These are phyloP conservation scores for Suillia variegata DNA, from an alignment of 2,888 invertebrate species.

Conservation along the genomic window DNA sequence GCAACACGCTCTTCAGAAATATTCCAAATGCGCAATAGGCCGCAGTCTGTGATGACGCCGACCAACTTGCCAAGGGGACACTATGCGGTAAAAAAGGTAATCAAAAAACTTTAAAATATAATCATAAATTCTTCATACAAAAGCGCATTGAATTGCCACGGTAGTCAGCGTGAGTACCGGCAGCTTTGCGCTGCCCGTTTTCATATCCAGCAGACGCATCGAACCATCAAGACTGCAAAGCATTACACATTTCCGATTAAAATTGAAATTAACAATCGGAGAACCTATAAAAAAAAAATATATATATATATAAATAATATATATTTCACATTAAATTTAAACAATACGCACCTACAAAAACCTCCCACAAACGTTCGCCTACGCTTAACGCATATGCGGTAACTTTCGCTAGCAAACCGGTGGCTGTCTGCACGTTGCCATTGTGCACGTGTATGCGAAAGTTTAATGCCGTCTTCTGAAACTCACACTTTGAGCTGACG, in stretches of 20 bases:
- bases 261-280: constrained; percentile 56
- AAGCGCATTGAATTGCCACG: constrained; percentile 55
- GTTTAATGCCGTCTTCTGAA: constrained; percentile 59
- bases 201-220: constrained; percentile 51
- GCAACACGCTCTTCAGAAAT: constrained; percentile 41
- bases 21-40: constrained; percentile 58
- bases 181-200: constrained; percentile 52
- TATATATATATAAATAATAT: background rate
- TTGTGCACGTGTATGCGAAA: constrained; percentile 63
- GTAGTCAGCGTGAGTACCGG: constrained; percentile 56
- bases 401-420: constrained; percentile 67
- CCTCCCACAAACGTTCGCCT: constrained; percentile 73
- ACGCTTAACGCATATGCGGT: constrained; percentile 64
- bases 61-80: constrained; percentile 54
- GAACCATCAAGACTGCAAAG: constrained; percentile 59
- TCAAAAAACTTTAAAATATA: background rate
- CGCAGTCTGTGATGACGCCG: constrained; percentile 59
- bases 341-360: constrained; percentile 66
- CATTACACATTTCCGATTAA: constrained; percentile 56
- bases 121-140: constrained; percentile 48
- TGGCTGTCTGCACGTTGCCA: constrained; percentile 64
- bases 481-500: constrained; percentile 47
- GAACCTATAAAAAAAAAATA: constrained; percentile 62
- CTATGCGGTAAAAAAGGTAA: background rate
- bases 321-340: background rate